Evolutionary conservation across 2,113 vertebrate genomes (phyloP).

Genomic region (Thymallus thymallus): DNA sequence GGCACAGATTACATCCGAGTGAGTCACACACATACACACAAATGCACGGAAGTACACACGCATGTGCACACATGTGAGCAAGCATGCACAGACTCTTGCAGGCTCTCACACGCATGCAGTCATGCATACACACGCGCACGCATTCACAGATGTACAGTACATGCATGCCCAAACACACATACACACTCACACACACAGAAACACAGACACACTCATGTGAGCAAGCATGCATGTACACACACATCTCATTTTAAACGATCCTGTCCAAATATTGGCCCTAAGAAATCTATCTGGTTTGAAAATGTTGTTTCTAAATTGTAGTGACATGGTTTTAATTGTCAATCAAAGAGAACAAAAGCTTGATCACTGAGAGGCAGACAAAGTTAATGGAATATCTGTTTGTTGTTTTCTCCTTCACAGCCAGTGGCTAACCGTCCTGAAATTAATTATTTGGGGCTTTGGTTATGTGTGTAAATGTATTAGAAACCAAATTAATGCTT

Average conservation of each 20-base stretch:
- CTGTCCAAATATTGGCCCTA: background rate
- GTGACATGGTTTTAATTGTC: background rate
- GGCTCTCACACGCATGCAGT: slow-evolving; percentile 3
- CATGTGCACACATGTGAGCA: background rate
- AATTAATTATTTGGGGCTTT: too few species aligned
- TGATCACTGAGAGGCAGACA: background rate
- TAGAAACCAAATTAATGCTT: background rate
- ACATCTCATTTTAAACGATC: background rate
- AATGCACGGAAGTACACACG: background rate
- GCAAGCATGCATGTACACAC: too few species aligned
- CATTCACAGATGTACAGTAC: background rate
- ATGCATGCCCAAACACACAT: background rate
- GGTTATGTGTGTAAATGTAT: background rate
- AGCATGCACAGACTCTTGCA: slow-evolving; percentile 8
- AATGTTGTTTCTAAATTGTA: background rate
- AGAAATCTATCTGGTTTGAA: background rate
- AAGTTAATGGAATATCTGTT: slow-evolving; percentile 30
- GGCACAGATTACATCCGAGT: slow-evolving; percentile 97
- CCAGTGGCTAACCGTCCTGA: too few species aligned
- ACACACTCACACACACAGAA: background rate
- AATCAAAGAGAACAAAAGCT: background rate
- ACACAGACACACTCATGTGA: background rate
- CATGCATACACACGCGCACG: background rate
- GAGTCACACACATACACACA: slow-evolving; percentile 68
- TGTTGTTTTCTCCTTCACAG: background rate